Conservation (phyloP, 2,888 invertebrate species). For the Ommatoiulus sabulosus region DNA sequence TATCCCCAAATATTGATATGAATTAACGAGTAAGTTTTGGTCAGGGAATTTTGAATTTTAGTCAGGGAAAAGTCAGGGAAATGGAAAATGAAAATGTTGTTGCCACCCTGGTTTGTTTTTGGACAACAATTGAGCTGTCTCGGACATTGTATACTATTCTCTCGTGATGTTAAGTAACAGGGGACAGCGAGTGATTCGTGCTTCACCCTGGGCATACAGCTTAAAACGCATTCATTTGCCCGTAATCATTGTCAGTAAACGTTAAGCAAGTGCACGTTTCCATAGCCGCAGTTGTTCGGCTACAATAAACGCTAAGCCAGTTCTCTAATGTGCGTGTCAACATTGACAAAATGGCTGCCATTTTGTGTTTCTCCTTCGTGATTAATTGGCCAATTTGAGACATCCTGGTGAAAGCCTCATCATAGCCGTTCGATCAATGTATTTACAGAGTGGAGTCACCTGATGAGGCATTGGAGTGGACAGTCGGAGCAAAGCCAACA, state of each 20-base stretch:
- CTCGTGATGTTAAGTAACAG: no score
- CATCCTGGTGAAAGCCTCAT: constrained; percentile 42
- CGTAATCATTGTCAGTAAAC: constrained; percentile 1
- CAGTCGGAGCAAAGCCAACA: constrained; percentile 56
- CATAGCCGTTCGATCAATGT: constrained; percentile 51
- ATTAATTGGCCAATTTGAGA: constrained; percentile 58
- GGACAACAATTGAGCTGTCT: no score
- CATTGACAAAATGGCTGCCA: constrained; percentile 39
- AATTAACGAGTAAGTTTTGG: no score
- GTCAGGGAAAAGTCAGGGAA: no score
- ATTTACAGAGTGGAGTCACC: constrained; percentile 28
- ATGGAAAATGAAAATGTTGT: no score
- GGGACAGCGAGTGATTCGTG: neutral
- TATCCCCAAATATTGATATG: no score
- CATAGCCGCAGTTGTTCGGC: neutral
- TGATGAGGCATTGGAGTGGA: constrained; percentile 52
- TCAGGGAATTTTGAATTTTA: no score
- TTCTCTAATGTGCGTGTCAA: constrained; percentile 36
- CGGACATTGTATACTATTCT: no score
- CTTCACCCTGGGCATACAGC: neutral
- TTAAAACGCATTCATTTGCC: constrained; percentile 16
- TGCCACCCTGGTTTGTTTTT: no score
- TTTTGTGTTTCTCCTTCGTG: constrained; percentile 41
- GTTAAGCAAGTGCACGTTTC: constrained; percentile 10
- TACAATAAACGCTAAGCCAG: constrained; percentile 8